Evolutionary conservation across 1,140 invertebrate species (phyloP).

Genomic region (Melitaea cinxia): DNA sequence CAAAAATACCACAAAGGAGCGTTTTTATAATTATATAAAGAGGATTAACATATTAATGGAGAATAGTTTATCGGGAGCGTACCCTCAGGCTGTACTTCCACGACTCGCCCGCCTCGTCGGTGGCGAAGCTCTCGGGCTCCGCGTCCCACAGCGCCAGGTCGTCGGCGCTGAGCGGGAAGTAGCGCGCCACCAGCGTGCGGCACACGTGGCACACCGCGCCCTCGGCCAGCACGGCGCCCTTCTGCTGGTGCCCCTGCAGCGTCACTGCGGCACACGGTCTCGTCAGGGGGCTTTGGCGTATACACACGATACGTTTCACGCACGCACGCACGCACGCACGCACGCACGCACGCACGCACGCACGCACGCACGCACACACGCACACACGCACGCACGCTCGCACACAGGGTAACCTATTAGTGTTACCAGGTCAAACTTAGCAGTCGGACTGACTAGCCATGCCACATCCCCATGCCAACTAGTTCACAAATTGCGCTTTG

Average conservation of each 20-base stretch:
- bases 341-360: too few species aligned
- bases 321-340: too few species aligned
- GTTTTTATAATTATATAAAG: too few species aligned
- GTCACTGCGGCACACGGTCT: slow-evolving; percentile 50
- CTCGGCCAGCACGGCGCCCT: slow-evolving; percentile 74
- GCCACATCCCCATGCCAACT: too few species aligned
- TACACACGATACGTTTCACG: too few species aligned
- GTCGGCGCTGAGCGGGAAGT: slow-evolving; percentile 91
- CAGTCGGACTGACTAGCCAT: too few species aligned
- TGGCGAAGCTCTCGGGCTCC: slow-evolving; percentile 94
- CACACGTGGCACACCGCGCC: slow-evolving; percentile 88
- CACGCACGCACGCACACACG: too few species aligned
- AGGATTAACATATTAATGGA: too few species aligned
- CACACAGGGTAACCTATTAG: too few species aligned
- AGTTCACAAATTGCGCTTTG: too few species aligned
- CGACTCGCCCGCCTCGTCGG: slow-evolving; percentile 93
- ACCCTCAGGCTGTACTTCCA: slow-evolving; percentile 95
- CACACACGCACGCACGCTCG: too few species aligned
- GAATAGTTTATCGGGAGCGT: slow-evolving; percentile 72
- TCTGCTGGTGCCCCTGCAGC: slow-evolving; percentile 85
- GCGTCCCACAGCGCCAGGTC: slow-evolving; percentile 95
- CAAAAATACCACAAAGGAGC: background rate
- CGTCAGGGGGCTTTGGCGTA: background rate
- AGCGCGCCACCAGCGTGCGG: slow-evolving; percentile 91
- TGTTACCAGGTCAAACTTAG: too few species aligned